Evolutionary conservation across 2,113 vertebrate genomes (phyloP), one percentile per base, ranked within the genome.

Genomic region (Octodon degus): DNA sequence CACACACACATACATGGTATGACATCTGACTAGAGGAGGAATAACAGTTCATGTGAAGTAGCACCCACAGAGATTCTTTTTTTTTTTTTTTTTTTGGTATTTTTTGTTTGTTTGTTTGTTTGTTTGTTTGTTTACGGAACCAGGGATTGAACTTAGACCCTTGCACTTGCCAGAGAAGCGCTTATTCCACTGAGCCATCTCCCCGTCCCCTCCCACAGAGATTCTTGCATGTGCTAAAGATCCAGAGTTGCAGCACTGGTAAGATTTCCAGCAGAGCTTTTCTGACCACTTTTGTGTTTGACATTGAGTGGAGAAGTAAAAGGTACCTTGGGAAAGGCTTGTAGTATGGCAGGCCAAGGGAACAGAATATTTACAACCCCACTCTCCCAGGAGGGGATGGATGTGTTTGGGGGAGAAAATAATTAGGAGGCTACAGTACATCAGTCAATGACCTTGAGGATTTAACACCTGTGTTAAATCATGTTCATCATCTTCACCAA

Each of bases 401-500:
- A 16, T 17, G 9, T 2, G 0, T 43, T 3, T n/a, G 50, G 25
- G 60, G 55, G 16, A 53, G n/a, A 37, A n/a, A 58, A n/a, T 20
- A 81, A 37, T 12, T 0, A 12, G 2, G 14, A 4, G 37, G 37
- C 67, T 86, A 1, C 5, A 16, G 7, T 1, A 14, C 7, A 58
- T n/a, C 34, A 55, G 22, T 13, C 13, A 13, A 53, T 0, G 5
- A 70, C n/a, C 43, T 65, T 68, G 76, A 95, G 27, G 74, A 8
- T 5, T 11, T 43, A 47, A 50, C 27, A 53, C 5, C 5, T 0
- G n/a, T 40, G 50, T 37, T 19, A 25, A 47, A 47, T 47, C 47
- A 70, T 1, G 8, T 25, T 76, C 32, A 79, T 84, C 70, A 62
- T 68, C 34, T 72, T 32, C 68, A 47, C 0, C 55, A 27, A 65